phyloP scores from a whole-genome alignment of 2,888 invertebrate genomes.

The Cordilura impudica region DNA sequence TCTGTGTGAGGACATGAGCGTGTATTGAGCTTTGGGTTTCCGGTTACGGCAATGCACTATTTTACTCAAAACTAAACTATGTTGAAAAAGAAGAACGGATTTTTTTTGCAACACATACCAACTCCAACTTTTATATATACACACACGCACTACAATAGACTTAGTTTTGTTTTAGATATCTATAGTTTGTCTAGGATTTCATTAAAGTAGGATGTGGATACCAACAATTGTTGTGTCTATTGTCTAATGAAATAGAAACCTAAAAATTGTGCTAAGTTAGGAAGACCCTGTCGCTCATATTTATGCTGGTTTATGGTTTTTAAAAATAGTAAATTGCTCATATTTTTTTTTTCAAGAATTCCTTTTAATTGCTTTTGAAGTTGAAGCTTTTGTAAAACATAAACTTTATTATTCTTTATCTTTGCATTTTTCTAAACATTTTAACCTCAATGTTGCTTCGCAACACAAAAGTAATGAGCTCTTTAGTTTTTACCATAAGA shows the following conservation, averaged over 20 bases:
- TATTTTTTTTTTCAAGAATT: neutral
- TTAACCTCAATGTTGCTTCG: constrained; percentile 19
- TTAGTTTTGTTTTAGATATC: too few relatives aligned
- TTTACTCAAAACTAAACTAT: neutral
- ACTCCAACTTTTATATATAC: neutral
- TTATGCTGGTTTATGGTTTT: neutral
- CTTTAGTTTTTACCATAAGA: neutral
- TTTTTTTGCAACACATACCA: neutral
- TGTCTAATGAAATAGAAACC: too few relatives aligned
- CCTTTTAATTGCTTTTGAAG: neutral
- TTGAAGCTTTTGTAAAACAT: constrained; percentile 19
- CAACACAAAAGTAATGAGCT: constrained; percentile 23
- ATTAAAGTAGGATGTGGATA: too few relatives aligned
- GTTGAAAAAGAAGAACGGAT: constrained; percentile 34
- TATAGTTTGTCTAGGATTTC: too few relatives aligned
- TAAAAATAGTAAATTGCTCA: neutral
- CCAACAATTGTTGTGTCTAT: too few relatives aligned
- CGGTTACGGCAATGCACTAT: constrained; percentile 48
- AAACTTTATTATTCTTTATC: constrained; percentile 28
- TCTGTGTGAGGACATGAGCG: neutral
- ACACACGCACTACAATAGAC: neutral
- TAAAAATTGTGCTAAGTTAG: too few relatives aligned
- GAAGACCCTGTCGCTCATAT: neutral
- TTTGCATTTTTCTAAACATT: constrained; percentile 12
- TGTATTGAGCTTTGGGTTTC: constrained; percentile 40